Evolutionary conservation across 2,797 vertebrate species (phyloP).

Genomic region (Myripristis murdjan): DNA sequence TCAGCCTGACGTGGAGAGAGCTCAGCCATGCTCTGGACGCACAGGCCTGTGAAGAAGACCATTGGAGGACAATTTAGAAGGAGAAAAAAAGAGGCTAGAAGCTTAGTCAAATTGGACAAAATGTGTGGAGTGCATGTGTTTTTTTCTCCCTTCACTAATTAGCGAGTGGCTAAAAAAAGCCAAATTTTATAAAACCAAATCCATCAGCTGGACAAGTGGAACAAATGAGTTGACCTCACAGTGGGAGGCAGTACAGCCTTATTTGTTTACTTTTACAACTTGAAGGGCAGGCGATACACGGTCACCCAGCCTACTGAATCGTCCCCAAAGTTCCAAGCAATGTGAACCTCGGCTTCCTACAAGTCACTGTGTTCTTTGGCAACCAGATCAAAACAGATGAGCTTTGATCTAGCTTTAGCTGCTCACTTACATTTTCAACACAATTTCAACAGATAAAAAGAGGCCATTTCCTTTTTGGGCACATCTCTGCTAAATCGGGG

Average conservation of each 20-base stretch:
- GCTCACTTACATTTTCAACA: conserved; percentile 11
- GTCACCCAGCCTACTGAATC: conserved; percentile 68
- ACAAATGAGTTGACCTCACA: conserved; percentile 83
- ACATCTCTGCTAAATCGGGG: conserved; percentile 27
- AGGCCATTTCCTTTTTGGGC: conserved; percentile 32
- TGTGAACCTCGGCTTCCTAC: conserved; percentile 15
- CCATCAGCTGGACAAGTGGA: conserved; percentile 88
- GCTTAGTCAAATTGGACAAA: conserved; percentile 63
- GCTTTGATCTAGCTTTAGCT: conserved; percentile 42
- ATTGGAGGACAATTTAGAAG: conserved; percentile 63
- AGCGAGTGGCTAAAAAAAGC: conserved; percentile 84
- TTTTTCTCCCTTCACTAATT: conserved; percentile 77
- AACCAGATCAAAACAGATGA: conserved; percentile 33
- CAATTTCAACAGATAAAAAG: conserved; percentile 30
- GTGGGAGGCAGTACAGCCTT: conserved; percentile 71
- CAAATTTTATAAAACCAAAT: conserved; percentile 84
- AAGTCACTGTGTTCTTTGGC: conserved; percentile 32
- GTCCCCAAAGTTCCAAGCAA: conserved; percentile 65
- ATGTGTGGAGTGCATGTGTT: conserved; percentile 54
- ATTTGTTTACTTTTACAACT: conserved; percentile 84
- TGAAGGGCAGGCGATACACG: conserved; percentile 80
- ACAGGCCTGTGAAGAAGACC: conserved; percentile 71
- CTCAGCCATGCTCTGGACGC: conserved; percentile 53
- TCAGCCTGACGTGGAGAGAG: conserved; percentile 61
- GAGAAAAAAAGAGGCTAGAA: conserved; percentile 45